Conservation (phyloP, 2,113 vertebrate species). For the Chinchilla lanigera region DNA sequence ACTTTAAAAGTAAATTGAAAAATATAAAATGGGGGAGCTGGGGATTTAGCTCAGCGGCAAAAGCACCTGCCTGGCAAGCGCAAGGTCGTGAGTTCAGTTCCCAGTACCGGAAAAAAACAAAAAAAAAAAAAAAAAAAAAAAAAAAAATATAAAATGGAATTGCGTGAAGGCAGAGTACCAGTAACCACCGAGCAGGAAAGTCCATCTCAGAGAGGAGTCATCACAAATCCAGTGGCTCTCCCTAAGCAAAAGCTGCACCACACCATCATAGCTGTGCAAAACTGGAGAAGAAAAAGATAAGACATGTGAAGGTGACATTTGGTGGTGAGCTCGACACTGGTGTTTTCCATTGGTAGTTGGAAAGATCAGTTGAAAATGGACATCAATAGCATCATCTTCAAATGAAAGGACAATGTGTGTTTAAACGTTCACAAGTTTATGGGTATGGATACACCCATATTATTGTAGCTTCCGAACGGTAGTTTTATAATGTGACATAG, state of each 20-base stretch:
- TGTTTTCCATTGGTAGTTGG: background rate
- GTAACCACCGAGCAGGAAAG: background rate
- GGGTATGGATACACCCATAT: background rate
- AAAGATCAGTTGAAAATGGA: background rate
- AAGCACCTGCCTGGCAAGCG: no score
- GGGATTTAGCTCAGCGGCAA: no score
- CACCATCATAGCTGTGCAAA: background rate
- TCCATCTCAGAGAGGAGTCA: background rate
- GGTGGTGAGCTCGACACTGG: background rate
- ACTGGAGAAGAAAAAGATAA: background rate
- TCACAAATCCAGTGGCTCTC: background rate
- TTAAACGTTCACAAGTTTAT: background rate
- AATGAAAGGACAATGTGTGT: background rate
- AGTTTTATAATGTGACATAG: background rate
- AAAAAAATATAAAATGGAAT: background rate
- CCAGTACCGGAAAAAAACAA: no score
- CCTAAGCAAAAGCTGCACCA: background rate
- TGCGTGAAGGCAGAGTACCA: fast-evolving
- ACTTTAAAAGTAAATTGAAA: background rate
- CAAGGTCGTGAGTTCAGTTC: no score
- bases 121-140: no score
- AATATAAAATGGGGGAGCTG: background rate
- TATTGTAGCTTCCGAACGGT: background rate
- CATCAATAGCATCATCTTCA: background rate
- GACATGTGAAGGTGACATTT: background rate